Evolutionary conservation across 2,888 invertebrate genomes (phyloP).

Genomic region (Eristalis arbustorum): DNA sequence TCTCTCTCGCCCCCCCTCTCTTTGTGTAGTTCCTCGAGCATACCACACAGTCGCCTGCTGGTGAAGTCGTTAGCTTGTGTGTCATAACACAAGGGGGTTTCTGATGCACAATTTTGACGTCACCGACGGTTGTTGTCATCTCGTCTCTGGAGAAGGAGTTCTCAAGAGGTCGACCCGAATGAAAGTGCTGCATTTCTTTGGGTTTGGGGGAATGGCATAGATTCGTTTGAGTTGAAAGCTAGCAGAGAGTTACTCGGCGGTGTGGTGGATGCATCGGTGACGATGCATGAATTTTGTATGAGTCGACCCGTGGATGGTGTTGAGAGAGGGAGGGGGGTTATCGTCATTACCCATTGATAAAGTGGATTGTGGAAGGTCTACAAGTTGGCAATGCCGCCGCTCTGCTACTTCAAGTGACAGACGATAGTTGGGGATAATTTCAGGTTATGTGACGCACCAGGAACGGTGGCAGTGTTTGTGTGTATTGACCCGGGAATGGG

Average conservation of each 20-base stretch:
- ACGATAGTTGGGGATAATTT: background rate
- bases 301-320: background rate
- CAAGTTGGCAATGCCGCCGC: slow-evolving; percentile 1
- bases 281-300: slow-evolving; percentile 30
- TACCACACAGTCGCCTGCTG: background rate
- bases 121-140: slow-evolving; percentile 7
- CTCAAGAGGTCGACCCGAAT: slow-evolving; percentile 20
- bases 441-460: background rate
- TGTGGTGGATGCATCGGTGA: background rate
- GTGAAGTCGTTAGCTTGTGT: slow-evolving; percentile 22
- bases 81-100: slow-evolving; percentile 24
- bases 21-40: background rate
- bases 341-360: background rate
- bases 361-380: slow-evolving; percentile 44
- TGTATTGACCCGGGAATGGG: background rate
- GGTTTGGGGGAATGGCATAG: background rate
- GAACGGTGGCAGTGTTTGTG: background rate
- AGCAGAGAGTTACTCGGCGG: background rate
- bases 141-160: slow-evolving; percentile 5
- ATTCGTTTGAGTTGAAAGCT: background rate
- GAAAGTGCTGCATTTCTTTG: background rate
- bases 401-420: background rate
- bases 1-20: background rate
- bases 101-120: slow-evolving; percentile 33
- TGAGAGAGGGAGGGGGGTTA: background rate